phyloP scores from a whole-genome alignment of 2,888 invertebrate genomes.

The Neoaliturus tenellus region DNA sequence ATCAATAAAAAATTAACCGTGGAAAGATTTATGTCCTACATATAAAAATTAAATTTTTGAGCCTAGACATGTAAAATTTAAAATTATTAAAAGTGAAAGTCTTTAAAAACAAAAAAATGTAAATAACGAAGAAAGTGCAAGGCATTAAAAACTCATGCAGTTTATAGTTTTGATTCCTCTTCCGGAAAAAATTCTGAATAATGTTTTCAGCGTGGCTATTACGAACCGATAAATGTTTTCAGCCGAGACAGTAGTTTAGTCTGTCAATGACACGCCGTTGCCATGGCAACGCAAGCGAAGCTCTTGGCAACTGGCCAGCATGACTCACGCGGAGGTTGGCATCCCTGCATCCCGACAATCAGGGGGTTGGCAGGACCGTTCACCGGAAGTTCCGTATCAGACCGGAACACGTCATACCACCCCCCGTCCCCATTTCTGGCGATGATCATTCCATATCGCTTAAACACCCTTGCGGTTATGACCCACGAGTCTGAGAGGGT shows the following conservation, averaged over 20 bases:
- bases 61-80: too few species aligned
- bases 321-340: constrained; percentile 7
- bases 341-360: constrained; percentile 9
- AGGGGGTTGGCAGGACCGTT: neutral
- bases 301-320: neutral
- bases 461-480: constrained; percentile 15
- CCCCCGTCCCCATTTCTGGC: neutral
- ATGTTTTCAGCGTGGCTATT: neutral
- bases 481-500: too few species aligned
- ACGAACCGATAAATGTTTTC: neutral
- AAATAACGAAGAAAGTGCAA: too few species aligned
- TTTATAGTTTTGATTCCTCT: too few species aligned
- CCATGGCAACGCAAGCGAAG: constrained; percentile 38
- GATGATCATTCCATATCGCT: constrained; percentile 23
- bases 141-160: too few species aligned
- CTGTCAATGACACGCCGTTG: constrained; percentile 44
- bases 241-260: neutral
- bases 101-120: too few species aligned
- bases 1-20: too few species aligned
- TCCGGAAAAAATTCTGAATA: too few species aligned
- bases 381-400: constrained; percentile 38
- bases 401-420: neutral
- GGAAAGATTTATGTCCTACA: too few species aligned
- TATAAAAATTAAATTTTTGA: too few species aligned
- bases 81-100: too few species aligned